A percentile compares a stretch with the other conserved stretches of the same genome.
These are phyloP conservation scores for Priocnemis perturbator DNA, from an alignment of 2,888 invertebrate species.

Conservation along the genomic window DNA sequence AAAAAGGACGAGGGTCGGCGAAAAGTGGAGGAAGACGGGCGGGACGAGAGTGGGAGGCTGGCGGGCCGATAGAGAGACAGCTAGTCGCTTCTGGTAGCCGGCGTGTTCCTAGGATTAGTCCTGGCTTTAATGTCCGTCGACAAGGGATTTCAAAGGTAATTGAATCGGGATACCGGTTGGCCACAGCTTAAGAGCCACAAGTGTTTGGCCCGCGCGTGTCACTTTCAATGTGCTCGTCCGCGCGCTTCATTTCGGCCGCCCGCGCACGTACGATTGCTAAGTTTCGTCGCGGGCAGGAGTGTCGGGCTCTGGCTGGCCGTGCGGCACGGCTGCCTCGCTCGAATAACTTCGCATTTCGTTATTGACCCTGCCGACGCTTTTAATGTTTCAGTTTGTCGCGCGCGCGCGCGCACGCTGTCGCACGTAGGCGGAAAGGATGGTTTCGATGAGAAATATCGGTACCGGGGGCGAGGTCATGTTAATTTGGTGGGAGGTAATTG, in stretches of 20 bases:
- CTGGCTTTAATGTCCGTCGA: slow-evolving; percentile 55
- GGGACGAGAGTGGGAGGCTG: not conserved
- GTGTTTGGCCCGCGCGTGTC: slow-evolving; percentile 17
- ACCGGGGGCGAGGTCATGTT: too few relatives aligned
- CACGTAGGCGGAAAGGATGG: too few relatives aligned
- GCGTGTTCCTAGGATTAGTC: slow-evolving; percentile 48
- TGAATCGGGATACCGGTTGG: slow-evolving; percentile 47
- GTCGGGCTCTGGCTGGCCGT: too few relatives aligned
- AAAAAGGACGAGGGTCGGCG: not conserved
- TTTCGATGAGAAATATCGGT: too few relatives aligned
- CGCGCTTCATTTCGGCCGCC: not conserved
- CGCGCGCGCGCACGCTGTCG: too few relatives aligned
- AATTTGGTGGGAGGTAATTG: too few relatives aligned
- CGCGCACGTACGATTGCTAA: not conserved
- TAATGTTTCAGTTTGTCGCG: too few relatives aligned
- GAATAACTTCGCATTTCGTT: too few relatives aligned
- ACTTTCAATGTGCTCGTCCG: not conserved
- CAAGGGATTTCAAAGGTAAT: slow-evolving; percentile 58
- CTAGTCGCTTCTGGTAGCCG: slow-evolving; percentile 25
- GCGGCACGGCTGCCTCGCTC: too few relatives aligned
- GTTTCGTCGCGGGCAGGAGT: too few relatives aligned
- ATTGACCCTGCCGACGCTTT: too few relatives aligned
- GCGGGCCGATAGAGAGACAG: slow-evolving; percentile 21
- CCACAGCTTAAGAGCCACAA: slow-evolving; percentile 41
- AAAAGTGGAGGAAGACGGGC: slow-evolving; percentile 6